phyloP scores from a whole-genome alignment of 2,888 invertebrate genomes.

The Phaedon cochleariae region DNA sequence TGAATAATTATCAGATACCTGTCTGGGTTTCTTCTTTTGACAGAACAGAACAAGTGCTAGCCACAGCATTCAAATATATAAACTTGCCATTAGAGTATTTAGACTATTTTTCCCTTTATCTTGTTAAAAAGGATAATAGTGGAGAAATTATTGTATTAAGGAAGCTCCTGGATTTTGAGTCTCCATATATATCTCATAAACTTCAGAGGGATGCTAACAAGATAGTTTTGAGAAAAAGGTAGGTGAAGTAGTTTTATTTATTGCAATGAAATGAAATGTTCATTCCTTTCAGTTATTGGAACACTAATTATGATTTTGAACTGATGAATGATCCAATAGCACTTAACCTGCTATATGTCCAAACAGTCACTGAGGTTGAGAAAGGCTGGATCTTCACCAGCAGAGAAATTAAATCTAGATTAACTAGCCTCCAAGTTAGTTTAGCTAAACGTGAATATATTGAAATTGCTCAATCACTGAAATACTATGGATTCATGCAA shows the following conservation, averaged over 20 bases:
- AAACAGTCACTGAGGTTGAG: constrained; percentile 87
- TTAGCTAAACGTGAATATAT: constrained; percentile 91
- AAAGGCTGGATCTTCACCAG: constrained; percentile 84
- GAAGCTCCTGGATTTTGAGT: constrained; percentile 95
- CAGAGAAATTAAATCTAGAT: constrained; percentile 70
- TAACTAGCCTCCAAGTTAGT: constrained; percentile 76
- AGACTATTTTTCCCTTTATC: constrained; percentile 90
- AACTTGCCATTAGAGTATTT: constrained; percentile 81
- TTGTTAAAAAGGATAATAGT: constrained; percentile 81
- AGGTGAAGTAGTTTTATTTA: constrained; percentile 41
- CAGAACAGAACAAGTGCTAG: constrained; percentile 82
- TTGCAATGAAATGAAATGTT: not conserved
- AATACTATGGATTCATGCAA: constrained; percentile 89
- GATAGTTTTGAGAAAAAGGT: constrained; percentile 90
- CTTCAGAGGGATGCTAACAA: constrained; percentile 76
- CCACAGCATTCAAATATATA: constrained; percentile 83
- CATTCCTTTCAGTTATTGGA: constrained; percentile 90
- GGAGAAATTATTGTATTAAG: constrained; percentile 79
- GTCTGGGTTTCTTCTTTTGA: constrained; percentile 83
- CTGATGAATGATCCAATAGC: constrained; percentile 84
- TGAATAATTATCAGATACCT: constrained; percentile 87
- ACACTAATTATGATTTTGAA: constrained; percentile 82
- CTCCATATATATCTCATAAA: constrained; percentile 92
- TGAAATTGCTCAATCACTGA: constrained; percentile 81
- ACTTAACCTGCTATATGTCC: constrained; percentile 85